Base-by-base conservation (phyloP, 2,888 invertebrate species). In the Chrysolina americana region DNA sequence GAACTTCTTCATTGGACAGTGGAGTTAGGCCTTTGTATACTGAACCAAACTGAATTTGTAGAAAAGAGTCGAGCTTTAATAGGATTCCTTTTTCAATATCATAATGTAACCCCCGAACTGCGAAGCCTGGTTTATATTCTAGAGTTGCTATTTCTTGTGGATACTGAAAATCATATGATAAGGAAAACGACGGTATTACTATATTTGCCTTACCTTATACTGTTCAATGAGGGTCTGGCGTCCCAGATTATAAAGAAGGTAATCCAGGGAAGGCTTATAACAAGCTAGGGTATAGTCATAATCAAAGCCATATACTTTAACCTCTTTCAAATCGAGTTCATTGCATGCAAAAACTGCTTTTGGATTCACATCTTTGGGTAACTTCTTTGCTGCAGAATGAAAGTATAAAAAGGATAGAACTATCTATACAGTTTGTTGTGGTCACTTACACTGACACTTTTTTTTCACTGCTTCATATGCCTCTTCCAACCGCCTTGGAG, bases 201-300 rank as follows among this genome's bases (percentile, higher is more conserved):
- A 28, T n/a, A 15, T 59, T n/a, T 47, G 74, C 76, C 84, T 86
- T 87, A 97, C 98, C 92, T 96, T 97, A 86, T 94, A 95, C 84
- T 95, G 94, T 85, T 94, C 93, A 78, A 99, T 92, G 1, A 99
- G 91, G 86, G 93, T 93, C 84, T 97, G 94, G 80, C 95, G 92
- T 0, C 97, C 98, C 77, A 98, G 90, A 86, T 96, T 95, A 87
- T 98, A 99, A 19, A 99, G 91, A 64, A 98, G 90, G 86, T 94
- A 93, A 86, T 98, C 96, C 86, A 99, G 90, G 21, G 94, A 92
- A 11, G 95, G 94, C 85, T 96, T 97, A 87, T 99, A 99, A 83
- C 96, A 96, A 0, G 98, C 98, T 83, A 99, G 88, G 0, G 99
- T 99, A 88, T 99, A 99, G 88, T 99, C 99, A 90, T 99, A 99